Percentiles rank a stretch among this genome's conserved stretches.
Evolutionary conservation across 2,113 vertebrate genomes (phyloP).

Genomic region (Cyphotilapia sp.): DNA sequence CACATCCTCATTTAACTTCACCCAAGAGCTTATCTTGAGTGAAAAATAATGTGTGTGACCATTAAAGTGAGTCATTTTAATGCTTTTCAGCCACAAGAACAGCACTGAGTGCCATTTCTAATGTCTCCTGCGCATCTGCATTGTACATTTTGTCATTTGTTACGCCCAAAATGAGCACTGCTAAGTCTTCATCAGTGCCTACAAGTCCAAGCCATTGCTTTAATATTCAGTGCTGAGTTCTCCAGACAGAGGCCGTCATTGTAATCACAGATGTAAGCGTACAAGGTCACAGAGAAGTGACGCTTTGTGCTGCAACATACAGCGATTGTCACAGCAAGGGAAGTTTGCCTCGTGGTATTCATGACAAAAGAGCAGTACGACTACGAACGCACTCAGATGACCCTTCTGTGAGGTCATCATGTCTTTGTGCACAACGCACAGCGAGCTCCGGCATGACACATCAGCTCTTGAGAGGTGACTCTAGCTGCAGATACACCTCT

Average conservation of each 20-base stretch:
- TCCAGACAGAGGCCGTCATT: neutral
- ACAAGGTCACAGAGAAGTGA: neutral
- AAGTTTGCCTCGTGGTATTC: neutral
- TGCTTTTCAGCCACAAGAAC: neutral
- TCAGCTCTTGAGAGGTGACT: conserved; percentile 22
- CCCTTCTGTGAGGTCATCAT: conserved; percentile 16
- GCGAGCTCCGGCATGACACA: conserved; percentile 9
- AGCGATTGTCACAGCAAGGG: neutral
- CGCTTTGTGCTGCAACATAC: neutral
- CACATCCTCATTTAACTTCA: neutral
- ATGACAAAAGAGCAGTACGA: neutral
- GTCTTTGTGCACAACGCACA: conserved; percentile 27
- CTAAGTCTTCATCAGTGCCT: neutral
- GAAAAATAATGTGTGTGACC: neutral
- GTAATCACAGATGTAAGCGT: neutral
- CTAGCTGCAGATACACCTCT: conserved; percentile 36
- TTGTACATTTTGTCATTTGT: neutral
- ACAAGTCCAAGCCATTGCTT: neutral
- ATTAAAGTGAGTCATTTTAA: neutral
- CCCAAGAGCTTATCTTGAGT: neutral
- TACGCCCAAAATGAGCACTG: neutral
- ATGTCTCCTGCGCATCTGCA: neutral
- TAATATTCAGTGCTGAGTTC: neutral
- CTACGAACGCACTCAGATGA: neutral
- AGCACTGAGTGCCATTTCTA: neutral